These are phyloP conservation scores for Coelinius sp. DNA, from an alignment of 2,888 invertebrate species.

Conservation along the genomic window DNA sequence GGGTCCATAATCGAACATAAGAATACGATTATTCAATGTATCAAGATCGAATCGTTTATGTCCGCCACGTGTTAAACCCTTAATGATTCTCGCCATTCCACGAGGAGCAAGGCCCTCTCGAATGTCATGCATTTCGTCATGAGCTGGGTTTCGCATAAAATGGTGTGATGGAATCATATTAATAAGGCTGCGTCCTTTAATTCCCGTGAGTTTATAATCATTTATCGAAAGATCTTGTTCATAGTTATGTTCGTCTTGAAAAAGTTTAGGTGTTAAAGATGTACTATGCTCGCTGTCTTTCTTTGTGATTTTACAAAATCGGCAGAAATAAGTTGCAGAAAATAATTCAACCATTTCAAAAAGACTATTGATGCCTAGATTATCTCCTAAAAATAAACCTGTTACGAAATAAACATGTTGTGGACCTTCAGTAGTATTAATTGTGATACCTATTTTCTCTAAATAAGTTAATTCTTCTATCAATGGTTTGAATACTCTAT, in stretches of 20 bases:
- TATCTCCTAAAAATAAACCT: conserved; percentile 45
- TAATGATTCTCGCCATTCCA: conserved; percentile 12
- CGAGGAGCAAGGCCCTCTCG: conserved; percentile 26
- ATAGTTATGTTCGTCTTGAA: conserved; percentile 17
- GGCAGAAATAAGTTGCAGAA: conserved; percentile 41
- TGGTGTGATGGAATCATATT: conserved; percentile 27
- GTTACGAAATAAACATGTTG: neutral
- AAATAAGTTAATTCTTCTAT: conserved; percentile 47
- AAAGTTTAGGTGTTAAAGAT: neutral
- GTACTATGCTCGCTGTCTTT: neutral
- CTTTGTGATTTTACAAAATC: conserved; percentile 43
- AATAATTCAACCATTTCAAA: conserved; percentile 50
- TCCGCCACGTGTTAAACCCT: neutral
- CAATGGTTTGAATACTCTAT: conserved; percentile 46
- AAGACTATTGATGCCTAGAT: conserved; percentile 48
- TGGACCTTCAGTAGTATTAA: conserved; percentile 34
- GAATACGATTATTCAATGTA: conserved; percentile 39
- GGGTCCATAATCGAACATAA: conserved; percentile 40
- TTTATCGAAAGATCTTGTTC: conserved; percentile 3
- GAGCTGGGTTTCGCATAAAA: neutral
- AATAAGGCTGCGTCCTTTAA: conserved; percentile 29
- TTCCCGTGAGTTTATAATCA: conserved; percentile 16
- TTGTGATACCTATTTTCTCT: conserved; percentile 44
- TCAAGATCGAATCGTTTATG: conserved; percentile 38
- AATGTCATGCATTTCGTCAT: conserved; percentile 31